phyloP scores from a whole-genome alignment of 92 coral and sea anemone species.

The Phenganax stokvisi region DNA sequence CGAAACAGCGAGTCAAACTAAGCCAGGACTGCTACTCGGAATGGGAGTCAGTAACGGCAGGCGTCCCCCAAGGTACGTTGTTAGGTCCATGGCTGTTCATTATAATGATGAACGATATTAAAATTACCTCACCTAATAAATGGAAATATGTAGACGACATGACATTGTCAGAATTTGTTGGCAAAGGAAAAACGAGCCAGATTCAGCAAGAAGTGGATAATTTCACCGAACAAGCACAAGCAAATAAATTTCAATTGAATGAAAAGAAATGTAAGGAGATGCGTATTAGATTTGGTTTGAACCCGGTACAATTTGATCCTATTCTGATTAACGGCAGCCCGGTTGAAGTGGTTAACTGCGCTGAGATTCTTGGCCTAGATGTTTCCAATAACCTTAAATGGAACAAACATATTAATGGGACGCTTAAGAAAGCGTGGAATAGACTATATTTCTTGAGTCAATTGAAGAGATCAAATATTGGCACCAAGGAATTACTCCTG shows the following conservation, averaged over 20 bases:
- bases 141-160: neutral
- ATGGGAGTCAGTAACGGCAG: too few relatives aligned
- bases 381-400: too few relatives aligned
- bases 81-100: slow-evolving; percentile 1
- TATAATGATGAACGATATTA: slow-evolving; percentile 1
- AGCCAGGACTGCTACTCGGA: neutral
- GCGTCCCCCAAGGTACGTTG: too few relatives aligned
- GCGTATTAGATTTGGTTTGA: neutral
- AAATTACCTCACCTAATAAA: neutral
- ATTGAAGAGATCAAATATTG: too few relatives aligned
- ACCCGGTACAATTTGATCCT: neutral
- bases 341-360: too few relatives aligned
- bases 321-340: neutral
- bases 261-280: neutral
- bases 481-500: too few relatives aligned
- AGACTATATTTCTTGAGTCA: too few relatives aligned
- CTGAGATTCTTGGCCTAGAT: too few relatives aligned
- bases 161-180: neutral
- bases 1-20: neutral
- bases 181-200: neutral
- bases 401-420: too few relatives aligned
- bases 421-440: too few relatives aligned
- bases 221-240: neutral
- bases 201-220: too few relatives aligned
- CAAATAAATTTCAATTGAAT: neutral